Base-by-base conservation (phyloP, 2,113 vertebrate species). In the Nerophis lumbriciformis region DNA sequence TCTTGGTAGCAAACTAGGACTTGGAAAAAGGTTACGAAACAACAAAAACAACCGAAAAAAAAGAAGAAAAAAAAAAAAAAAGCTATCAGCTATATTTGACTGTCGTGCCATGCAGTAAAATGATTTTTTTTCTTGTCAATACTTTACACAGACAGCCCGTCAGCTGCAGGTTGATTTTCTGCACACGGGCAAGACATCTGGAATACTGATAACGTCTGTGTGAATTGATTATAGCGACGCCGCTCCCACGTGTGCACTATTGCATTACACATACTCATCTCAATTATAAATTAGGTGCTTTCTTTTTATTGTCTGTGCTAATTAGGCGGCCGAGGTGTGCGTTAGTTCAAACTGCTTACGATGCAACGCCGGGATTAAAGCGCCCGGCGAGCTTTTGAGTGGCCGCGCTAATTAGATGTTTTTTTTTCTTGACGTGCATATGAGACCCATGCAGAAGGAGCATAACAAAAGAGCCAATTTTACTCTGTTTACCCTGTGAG, bases 401-500 rank as follows among this genome's bases (percentile, higher is more conserved):
- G 44, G 10, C 54, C 36, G 36, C 60, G 42, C 57, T 68, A 59
- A 62, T 48, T 6, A 44, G 38, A 67, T 11, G 15, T 3, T 14
- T 38, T 70, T 70, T 57, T 58, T 8, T 53, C 53, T 37, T 0
- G 21, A 68, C 62, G 15, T 58, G 59, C 59, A 65, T n/a, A 19
- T 42, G 0, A 63, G 42, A 58, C 4, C 35, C 16, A 56, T 55
- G 28, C 52, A 45, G 11, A 45, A 11, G 10, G 10, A 45, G 42
- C 42, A 45, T 11, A 9, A 45, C 42, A 12, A 45, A 12, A 45
- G 4, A 45, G 42, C 12, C 19, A 14, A 28, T 48, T 57, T 38
- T 12, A 47, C 37, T 42, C 19, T 59, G 8, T 8, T 45, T 4
- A 45, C 10, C 95, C 94, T 98, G 12, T 12, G 42, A 45, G 42